Conservation (phyloP, 2,888 invertebrate genomes). For the Lasioglossum calceatum region DNA sequence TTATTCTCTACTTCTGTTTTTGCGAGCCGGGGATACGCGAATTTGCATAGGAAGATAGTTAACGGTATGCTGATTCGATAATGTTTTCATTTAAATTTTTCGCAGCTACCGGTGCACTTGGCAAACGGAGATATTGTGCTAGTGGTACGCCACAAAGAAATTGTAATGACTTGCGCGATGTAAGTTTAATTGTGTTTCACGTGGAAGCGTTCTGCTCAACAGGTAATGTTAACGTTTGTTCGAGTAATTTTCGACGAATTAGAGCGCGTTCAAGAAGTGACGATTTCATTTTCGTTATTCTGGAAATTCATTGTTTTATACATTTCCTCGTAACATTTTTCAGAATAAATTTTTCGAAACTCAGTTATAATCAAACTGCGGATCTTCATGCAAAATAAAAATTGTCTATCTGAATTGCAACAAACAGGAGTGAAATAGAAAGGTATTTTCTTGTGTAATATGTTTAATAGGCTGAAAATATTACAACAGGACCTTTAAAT, state of each 20-base stretch:
- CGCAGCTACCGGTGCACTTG: neutral
- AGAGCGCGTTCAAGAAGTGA: neutral
- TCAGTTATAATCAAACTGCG: too few species aligned
- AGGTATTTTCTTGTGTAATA: too few species aligned
- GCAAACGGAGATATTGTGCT: neutral
- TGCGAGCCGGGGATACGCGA: neutral
- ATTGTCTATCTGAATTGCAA: too few species aligned
- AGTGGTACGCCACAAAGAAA: neutral
- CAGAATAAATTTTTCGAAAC: too few species aligned
- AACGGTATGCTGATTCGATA: conserved; percentile 6
- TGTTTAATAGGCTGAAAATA: too few species aligned
- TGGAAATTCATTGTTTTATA: too few species aligned
- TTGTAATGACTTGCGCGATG: neutral
- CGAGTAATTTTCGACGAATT: neutral
- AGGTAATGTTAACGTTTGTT: neutral
- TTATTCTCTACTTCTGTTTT: neutral
- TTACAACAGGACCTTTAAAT: too few species aligned
- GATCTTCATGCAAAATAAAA: too few species aligned
- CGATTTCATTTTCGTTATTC: neutral
- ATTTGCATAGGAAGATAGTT: neutral
- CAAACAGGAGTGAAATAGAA: too few species aligned
- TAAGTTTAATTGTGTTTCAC: neutral
- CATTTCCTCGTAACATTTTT: too few species aligned
- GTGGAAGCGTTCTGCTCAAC: neutral
- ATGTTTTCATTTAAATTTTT: neutral